Conservation (phyloP, 1,140 invertebrate species). For the Pseudomyrmex pallidus region DNA sequence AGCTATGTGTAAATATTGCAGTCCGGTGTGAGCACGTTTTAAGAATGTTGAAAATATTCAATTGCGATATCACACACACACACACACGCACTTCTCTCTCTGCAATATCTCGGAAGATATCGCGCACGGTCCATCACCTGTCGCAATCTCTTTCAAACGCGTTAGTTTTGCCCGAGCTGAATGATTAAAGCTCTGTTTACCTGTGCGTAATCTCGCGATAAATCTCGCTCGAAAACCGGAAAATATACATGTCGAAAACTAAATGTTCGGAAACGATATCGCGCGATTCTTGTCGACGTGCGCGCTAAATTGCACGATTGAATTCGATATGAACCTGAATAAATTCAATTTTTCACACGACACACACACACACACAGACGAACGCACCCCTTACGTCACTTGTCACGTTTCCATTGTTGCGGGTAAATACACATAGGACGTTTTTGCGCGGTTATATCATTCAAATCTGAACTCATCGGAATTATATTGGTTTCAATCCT, state of each 20-base stretch:
- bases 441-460: not conserved
- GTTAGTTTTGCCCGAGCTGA: too few relatives aligned
- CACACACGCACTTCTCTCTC: not conserved
- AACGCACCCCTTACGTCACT: conserved; percentile 20
- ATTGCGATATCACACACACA: conserved; percentile 36
- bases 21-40: not conserved
- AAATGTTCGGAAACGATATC: not conserved
- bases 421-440: conserved; percentile 30
- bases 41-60: conserved; percentile 29
- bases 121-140: conserved; percentile 24
- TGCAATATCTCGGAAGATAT: conserved; percentile 42
- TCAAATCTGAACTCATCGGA: conserved; percentile 16
- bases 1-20: conserved; percentile 19
- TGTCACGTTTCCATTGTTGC: conserved; percentile 47
- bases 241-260: not conserved
- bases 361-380: not conserved
- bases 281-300: not conserved
- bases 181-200: too few relatives aligned
- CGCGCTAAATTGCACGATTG: conserved; percentile 40
- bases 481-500: conserved; percentile 33
- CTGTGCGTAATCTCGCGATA: not conserved
- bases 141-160: too few relatives aligned
- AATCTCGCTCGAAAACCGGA: not conserved
- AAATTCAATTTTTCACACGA: conserved; percentile 39
- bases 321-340: conserved; percentile 31